These are phyloP conservation scores for Idris sp. DNA, from an alignment of 1,140 invertebrate species.

Conservation along the genomic window DNA sequence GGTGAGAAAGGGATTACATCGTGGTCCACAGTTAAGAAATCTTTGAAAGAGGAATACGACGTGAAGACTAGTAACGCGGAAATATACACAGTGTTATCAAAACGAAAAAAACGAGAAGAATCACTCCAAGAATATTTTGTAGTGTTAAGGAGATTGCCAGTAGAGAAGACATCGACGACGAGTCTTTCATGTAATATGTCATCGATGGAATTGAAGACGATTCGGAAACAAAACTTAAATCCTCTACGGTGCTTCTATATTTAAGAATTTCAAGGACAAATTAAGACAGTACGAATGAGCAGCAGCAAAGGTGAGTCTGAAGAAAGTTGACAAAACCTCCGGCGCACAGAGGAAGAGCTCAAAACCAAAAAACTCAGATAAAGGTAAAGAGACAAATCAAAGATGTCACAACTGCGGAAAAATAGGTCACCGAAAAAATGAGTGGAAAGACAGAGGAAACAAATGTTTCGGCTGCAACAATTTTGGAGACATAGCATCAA, in stretches of 20 bases:
- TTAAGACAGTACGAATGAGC: slow-evolving; percentile 11
- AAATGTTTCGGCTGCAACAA: slow-evolving; percentile 45
- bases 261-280: slow-evolving; percentile 30
- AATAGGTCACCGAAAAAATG: slow-evolving; percentile 62
- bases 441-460: slow-evolving; percentile 27
- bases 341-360: neutral
- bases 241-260: slow-evolving; percentile 6
- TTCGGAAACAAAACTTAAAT: slow-evolving; percentile 25
- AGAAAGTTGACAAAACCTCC: no score
- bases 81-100: slow-evolving; percentile 56
- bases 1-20: slow-evolving; percentile 36
- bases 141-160: slow-evolving; percentile 65
- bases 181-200: slow-evolving; percentile 55
- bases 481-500: slow-evolving; percentile 23
- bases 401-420: slow-evolving; percentile 39
- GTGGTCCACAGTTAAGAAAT: slow-evolving; percentile 56
- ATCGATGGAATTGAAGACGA: slow-evolving; percentile 59
- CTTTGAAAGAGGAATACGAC: slow-evolving; percentile 58
- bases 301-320: neutral
- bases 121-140: slow-evolving; percentile 68
- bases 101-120: slow-evolving; percentile 57
- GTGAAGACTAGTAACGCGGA: slow-evolving; percentile 50
- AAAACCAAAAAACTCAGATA: no score
- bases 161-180: slow-evolving; percentile 57
- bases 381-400: no score